These are phyloP conservation scores for Aphidius gifuensis DNA, from an alignment of 1,140 invertebrate species.

Conservation along the genomic window DNA sequence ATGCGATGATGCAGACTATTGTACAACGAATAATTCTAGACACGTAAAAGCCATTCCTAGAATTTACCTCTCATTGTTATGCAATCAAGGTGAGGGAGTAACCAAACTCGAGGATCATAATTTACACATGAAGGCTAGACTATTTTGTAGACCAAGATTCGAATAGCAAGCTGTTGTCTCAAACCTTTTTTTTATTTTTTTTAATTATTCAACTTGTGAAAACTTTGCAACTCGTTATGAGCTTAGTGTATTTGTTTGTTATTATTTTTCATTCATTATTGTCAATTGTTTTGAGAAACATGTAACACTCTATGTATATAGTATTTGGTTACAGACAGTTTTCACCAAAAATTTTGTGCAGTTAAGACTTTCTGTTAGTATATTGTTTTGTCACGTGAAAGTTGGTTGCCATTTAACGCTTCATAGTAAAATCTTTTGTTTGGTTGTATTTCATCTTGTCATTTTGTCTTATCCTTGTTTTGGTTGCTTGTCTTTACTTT, in stretches of 20 bases:
- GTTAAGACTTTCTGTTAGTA: constrained; percentile 42
- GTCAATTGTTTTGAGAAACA: too few relatives aligned
- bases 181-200: constrained; percentile 17
- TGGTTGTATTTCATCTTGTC: background rate
- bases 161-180: too few relatives aligned
- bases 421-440: constrained; percentile 36
- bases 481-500: constrained; percentile 27
- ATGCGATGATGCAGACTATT: constrained; percentile 39
- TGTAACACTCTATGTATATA: background rate
- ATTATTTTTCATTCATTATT: background rate
- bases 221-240: background rate
- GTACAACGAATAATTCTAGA: constrained; percentile 46
- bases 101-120: constrained; percentile 40
- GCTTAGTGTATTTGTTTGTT: background rate
- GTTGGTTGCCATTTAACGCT: constrained; percentile 53
- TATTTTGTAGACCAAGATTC: background rate
- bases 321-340: constrained; percentile 32
- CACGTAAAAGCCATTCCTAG: constrained; percentile 54
- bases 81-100: constrained; percentile 42
- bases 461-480: too few relatives aligned
- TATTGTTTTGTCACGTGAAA: constrained; percentile 46
- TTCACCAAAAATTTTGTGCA: constrained; percentile 29
- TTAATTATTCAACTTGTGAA: background rate
- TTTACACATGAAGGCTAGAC: constrained; percentile 33
- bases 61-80: constrained; percentile 52